Base-by-base conservation (phyloP, 2,113 vertebrate genomes). In the Zapornia atra region DNA sequence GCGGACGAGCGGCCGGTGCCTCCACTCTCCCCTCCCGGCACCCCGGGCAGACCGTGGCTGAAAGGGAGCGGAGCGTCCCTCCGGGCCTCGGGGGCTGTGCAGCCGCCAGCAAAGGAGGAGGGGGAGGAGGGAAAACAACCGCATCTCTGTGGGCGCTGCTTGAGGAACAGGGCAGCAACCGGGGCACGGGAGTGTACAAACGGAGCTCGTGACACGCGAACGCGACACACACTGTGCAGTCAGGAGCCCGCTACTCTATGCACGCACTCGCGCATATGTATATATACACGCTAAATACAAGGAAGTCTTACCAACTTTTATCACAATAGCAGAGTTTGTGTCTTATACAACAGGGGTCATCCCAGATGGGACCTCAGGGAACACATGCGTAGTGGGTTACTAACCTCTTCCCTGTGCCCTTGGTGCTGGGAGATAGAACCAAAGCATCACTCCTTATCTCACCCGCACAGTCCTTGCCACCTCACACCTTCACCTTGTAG, bases 191-290 rank as follows among this genome's bases (percentile, higher is more conserved):
- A 3, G 10, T 11, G 1, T 16, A 4, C n/a, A 2, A 13, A 2
- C 5, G 5, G 42, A 4, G 53, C 15, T 68, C 15, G 1, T 3
- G 60, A 18, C 64, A 2, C 36, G 5, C 2, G 77, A 48, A 3
- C 22, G 2, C 19, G 18, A 29, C 51, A 12, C 46, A 10, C 34
- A 2, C 26, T 16, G 2, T 33, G 36, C 51, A 36, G 1, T 22
- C n/a, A 14, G 14, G 44, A 53, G 20, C 11, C 15, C 10, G 64
- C 40, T 42, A 0, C 82, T 33, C 0, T 5, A 3, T 1, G 3
- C 8, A 4, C 16, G 5, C n/a, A 10, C 20, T 0, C 13, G 2
- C 5, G 40, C 38, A 3, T n/a, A 48, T 48, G 1, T 4, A 24
- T 11, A 3, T 20, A 3, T 2, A 53, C 12, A 3, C 31, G 2